Conservation (phyloP, 2,888 invertebrate genomes). For the Marasmarcha lunaedactyla region DNA sequence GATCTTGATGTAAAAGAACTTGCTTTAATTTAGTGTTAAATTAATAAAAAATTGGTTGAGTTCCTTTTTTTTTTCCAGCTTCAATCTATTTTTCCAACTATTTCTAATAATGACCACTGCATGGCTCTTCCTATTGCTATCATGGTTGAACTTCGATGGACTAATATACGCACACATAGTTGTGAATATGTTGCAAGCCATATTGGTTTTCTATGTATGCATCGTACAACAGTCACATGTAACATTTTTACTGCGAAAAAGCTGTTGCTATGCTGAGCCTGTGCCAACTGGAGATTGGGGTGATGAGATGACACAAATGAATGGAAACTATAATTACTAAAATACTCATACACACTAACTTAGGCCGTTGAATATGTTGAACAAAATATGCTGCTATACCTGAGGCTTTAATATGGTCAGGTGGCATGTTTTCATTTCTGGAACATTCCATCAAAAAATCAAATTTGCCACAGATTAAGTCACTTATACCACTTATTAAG, state of each 20-base stretch:
- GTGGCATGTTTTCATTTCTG: too few relatives aligned
- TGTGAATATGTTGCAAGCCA: slow-evolving; percentile 81
- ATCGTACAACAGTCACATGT: slow-evolving; percentile 84
- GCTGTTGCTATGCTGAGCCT: slow-evolving; percentile 82
- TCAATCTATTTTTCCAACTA: slow-evolving; percentile 82
- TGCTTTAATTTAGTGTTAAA: too few relatives aligned
- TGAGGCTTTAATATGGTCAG: too few relatives aligned
- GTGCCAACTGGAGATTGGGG: slow-evolving; percentile 86
- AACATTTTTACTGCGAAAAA: slow-evolving; percentile 81
- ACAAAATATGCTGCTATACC: too few relatives aligned
- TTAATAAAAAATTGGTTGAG: too few relatives aligned
- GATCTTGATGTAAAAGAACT: too few relatives aligned
- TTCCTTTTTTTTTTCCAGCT: slow-evolving; percentile 68
- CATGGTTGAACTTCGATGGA: slow-evolving; percentile 80
- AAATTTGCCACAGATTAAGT: too few relatives aligned
- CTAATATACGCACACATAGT: slow-evolving; percentile 81
- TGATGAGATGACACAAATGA: slow-evolving; percentile 90
- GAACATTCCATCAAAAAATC: too few relatives aligned
- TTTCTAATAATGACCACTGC: slow-evolving; percentile 80
- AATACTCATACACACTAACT: too few relatives aligned
- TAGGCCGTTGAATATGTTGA: too few relatives aligned
- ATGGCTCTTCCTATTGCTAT: slow-evolving; percentile 82
- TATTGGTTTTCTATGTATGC: slow-evolving; percentile 81
- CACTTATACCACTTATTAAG: too few relatives aligned
- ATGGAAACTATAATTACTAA: slow-evolving; percentile 66